A percentile compares a stretch with the other conserved stretches of the same genome.
Evolutionary conservation across 2,113 vertebrate species (phyloP).

Genomic region (Labeo rohita): DNA sequence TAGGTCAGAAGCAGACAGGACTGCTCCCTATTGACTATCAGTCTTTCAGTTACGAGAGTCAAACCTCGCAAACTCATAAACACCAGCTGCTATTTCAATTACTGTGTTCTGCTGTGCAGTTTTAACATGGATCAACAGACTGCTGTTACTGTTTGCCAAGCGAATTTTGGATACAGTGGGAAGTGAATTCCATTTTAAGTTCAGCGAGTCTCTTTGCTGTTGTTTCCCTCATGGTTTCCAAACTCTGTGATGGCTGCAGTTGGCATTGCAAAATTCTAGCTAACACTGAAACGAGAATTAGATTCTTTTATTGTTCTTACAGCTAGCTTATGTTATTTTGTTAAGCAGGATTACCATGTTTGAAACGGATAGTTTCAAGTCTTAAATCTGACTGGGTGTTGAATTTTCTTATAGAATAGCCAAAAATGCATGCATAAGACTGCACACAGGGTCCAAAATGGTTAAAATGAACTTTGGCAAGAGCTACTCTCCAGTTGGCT

Average conservation of each 20-base stretch:
- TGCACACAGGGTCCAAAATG: background rate
- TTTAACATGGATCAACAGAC: conserved; percentile 64
- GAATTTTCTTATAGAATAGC: background rate
- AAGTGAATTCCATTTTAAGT: conserved; percentile 12
- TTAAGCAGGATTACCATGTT: background rate
- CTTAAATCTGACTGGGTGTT: background rate
- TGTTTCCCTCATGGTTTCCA: background rate
- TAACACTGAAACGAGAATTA: background rate
- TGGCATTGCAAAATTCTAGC: background rate
- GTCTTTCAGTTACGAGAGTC: background rate
- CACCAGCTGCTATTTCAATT: conserved; percentile 74
- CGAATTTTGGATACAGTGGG: conserved; percentile 28
- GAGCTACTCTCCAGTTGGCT: background rate
- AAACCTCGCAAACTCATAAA: conserved; percentile 62
- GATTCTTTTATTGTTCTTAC: background rate
- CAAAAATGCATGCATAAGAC: background rate
- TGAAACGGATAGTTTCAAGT: background rate
- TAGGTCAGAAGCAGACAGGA: conserved; percentile 29
- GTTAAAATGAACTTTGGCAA: background rate
- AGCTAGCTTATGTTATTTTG: background rate
- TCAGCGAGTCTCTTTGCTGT: background rate
- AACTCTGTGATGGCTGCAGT: background rate
- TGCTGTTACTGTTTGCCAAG: conserved; percentile 30
- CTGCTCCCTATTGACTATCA: background rate
- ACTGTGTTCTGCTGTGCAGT: conserved; percentile 68